These are phyloP conservation scores for Silvanus unidentatus DNA, from an alignment of 2,888 invertebrate species.

Conservation along the genomic window DNA sequence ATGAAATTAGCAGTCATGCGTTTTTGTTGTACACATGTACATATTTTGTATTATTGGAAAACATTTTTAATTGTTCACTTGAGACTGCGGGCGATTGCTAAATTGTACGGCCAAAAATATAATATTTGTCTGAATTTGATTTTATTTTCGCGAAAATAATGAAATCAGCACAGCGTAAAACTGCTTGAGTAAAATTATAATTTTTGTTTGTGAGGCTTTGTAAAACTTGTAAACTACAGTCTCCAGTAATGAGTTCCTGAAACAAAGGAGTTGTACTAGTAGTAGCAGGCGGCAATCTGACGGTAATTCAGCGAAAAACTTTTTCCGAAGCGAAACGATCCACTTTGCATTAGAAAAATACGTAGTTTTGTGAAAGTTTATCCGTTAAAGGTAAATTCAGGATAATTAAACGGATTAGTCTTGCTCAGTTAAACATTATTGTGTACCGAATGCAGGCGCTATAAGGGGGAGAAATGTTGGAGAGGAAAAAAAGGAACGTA, in stretches of 20 bases:
- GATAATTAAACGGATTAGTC: slow-evolving; percentile 28
- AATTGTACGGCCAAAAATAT: too few relatives aligned
- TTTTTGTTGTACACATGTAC: too few relatives aligned
- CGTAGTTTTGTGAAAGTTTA: slow-evolving; percentile 33
- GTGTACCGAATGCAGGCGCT: slow-evolving; percentile 17
- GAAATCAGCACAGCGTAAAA: slow-evolving; percentile 33
- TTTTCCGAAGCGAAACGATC: slow-evolving; percentile 20
- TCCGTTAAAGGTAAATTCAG: slow-evolving; percentile 34
- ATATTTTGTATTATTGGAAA: too few relatives aligned
- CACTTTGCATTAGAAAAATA: slow-evolving; percentile 27
- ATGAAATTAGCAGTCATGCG: too few relatives aligned
- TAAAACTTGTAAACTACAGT: slow-evolving; percentile 32
- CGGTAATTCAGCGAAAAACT: slow-evolving; percentile 31
- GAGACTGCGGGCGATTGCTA: too few relatives aligned
- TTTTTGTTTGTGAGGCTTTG: slow-evolving; percentile 35
- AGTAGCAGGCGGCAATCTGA: slow-evolving; percentile 22
- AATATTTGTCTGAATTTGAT: too few relatives aligned
- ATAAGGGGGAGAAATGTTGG: too few relatives aligned
- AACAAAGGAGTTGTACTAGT: slow-evolving; percentile 27
- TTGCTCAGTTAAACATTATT: slow-evolving; percentile 27
- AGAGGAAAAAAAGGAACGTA: slow-evolving; percentile 12
- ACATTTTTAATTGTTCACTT: too few relatives aligned
- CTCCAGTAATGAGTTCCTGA: slow-evolving; percentile 32
- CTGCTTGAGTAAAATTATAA: slow-evolving; percentile 32
- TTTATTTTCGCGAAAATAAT: slow-evolving; percentile 20